Conservation (phyloP, 2,113 vertebrate species). For the Ceuthmochares aereus region DNA sequence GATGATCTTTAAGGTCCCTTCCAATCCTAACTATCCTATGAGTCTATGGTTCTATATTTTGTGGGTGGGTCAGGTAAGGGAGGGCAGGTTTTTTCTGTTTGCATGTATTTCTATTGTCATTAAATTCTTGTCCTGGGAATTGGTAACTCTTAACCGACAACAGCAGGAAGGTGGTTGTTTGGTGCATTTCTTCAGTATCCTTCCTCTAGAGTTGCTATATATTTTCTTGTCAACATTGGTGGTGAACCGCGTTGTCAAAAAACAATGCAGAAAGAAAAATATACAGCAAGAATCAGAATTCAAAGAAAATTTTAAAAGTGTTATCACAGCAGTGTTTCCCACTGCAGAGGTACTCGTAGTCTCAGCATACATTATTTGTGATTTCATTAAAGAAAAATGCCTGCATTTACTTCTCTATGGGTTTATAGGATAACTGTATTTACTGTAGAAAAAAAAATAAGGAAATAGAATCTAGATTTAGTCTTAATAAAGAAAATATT, state of each 20-base stretch:
- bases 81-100: not conserved
- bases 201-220: not conserved
- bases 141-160: slow-evolving; percentile 7
- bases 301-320: not conserved
- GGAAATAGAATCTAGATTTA: not conserved
- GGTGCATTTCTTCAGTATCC: not conserved
- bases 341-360: not conserved
- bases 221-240: slow-evolving; percentile 5
- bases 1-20: no score
- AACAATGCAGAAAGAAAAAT: not conserved
- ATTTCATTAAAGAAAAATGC: not conserved
- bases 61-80: not conserved
- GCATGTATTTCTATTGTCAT: not conserved
- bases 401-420: not conserved
- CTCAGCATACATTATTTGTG: not conserved
- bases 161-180: not conserved
- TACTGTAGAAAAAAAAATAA: not conserved
- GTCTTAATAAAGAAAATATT: not conserved
- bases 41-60: not conserved
- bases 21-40: no score
- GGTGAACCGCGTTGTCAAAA: slow-evolving; percentile 4
- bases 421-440: not conserved
- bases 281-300: not conserved
- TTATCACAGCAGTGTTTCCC: not conserved
- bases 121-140: slow-evolving; percentile 19